A percentile compares a stretch with the other conserved stretches of the same genome.
These are phyloP conservation scores for Pollachius pollachius DNA, from an alignment of 2,113 vertebrate genomes.

Conservation along the genomic window DNA sequence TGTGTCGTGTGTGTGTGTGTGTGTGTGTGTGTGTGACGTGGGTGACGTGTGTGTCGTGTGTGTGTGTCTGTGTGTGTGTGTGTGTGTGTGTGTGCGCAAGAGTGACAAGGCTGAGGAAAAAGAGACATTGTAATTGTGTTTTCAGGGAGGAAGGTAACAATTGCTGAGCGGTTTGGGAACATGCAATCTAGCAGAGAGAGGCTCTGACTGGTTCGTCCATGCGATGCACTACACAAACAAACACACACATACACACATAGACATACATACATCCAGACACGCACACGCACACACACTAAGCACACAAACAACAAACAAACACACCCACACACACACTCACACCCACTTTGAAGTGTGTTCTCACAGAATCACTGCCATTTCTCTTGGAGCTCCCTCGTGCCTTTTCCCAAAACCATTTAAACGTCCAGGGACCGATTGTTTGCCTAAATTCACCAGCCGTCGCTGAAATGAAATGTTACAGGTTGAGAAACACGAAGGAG, in stretches of 20 bases:
- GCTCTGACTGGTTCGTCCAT: slow-evolving; percentile 27
- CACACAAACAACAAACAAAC: neutral
- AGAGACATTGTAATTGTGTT: slow-evolving; percentile 29
- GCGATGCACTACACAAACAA: slow-evolving; percentile 7
- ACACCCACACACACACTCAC: neutral
- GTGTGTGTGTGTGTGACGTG: too few relatives aligned
- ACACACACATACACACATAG: neutral
- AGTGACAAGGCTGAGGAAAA: slow-evolving; percentile 14
- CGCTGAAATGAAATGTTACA: too few relatives aligned
- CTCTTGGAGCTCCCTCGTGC: neutral
- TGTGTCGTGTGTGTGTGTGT: neutral
- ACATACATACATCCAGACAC: slow-evolving; percentile 7
- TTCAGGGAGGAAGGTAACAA: slow-evolving; percentile 38
- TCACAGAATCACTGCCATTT: slow-evolving; percentile 24
- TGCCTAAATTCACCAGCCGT: too few relatives aligned
- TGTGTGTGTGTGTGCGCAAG: slow-evolving; percentile 20
- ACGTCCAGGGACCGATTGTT: too few relatives aligned
- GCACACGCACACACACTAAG: neutral
- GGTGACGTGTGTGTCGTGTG: slow-evolving; percentile 18
- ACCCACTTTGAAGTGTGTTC: slow-evolving; percentile 6
- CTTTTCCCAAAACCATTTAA: too few relatives aligned
- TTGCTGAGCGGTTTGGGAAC: slow-evolving; percentile 41
- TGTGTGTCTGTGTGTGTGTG: neutral
- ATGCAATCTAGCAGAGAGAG: slow-evolving; percentile 29
- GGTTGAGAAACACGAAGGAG: too few relatives aligned